Percentiles rank a stretch among this genome's conserved stretches.
Evolutionary conservation across 2,888 invertebrate species (phyloP).

Genomic region (Leptinotarsa tumamoca): DNA sequence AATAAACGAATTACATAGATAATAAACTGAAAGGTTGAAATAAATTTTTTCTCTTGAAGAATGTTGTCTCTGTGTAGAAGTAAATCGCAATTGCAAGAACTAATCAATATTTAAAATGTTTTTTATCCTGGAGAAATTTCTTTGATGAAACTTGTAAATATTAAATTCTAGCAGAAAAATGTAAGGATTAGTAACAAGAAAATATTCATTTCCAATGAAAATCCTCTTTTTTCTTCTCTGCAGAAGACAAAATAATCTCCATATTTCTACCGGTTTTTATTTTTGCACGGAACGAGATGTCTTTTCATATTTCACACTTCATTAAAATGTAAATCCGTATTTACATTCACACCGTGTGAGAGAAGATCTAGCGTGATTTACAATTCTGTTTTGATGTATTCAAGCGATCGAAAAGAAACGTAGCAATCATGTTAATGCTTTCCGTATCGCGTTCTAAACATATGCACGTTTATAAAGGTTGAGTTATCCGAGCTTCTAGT

Average conservation of each 20-base stretch:
- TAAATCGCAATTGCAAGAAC: too few relatives aligned
- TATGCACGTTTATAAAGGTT: slow-evolving; percentile 30
- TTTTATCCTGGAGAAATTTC: too few relatives aligned
- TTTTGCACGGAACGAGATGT: not conserved
- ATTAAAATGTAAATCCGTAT: slow-evolving; percentile 20
- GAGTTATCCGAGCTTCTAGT: slow-evolving; percentile 28
- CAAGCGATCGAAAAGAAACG: slow-evolving; percentile 37
- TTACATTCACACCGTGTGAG: slow-evolving; percentile 8
- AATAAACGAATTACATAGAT: too few relatives aligned
- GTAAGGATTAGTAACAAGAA: too few relatives aligned
- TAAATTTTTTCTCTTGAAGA: too few relatives aligned
- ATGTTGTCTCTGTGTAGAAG: too few relatives aligned
- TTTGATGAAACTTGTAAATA: too few relatives aligned
- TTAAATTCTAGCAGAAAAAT: not conserved
- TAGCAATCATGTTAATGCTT: slow-evolving; percentile 46
- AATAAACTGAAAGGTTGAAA: too few relatives aligned
- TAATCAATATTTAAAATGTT: too few relatives aligned
- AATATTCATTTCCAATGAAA: not conserved
- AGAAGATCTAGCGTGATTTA: slow-evolving; percentile 26
- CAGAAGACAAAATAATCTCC: not conserved
- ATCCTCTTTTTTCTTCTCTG: not conserved
- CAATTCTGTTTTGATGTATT: slow-evolving; percentile 33
- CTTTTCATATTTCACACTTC: slow-evolving; percentile 19
- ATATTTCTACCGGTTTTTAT: not conserved
- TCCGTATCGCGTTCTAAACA: slow-evolving; percentile 33